Evolutionary conservation across 2,113 vertebrate genomes (phyloP), one percentile per base, ranked within the genome.

Genomic region (Lampris megalopsis): DNA sequence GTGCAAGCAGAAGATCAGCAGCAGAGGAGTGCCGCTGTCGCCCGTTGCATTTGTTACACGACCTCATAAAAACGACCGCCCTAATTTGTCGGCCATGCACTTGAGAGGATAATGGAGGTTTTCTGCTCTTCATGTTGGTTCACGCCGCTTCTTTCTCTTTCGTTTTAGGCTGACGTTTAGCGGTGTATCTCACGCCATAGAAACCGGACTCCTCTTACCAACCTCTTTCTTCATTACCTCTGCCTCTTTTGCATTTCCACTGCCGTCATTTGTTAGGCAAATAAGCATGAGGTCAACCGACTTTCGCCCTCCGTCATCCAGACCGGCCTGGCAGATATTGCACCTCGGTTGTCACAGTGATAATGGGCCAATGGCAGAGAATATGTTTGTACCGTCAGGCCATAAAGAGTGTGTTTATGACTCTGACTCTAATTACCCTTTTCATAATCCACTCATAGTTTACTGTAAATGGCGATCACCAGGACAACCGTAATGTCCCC

Each of bases 221-320:
- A 42, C 54, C 43, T 6, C 60, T 37, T 48, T 58, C 38, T 72
- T 38, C n/a, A 81, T 73, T 61, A 83, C 63, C 76, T 74, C 42
- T 66, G 50, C 40, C 80, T 85, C 3, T 54, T 92, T 93, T 93
- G 89, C 87, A 88, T 92, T 68, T 76, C 78, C 57, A 4, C 65
- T 10, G 13, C 71, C 72, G 61, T 79, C 42, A 86, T 92, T 93
- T 93, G 89, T 76, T 87, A 89, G 75, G 64, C 91, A 93, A 93
- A 93, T 92, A 78, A 10, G 77, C 68, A 70, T 79, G 68, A 63
- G 74, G 72, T 63, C 42, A 59, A 75, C 68, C 79, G 69, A 50
- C 56, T 38, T 65, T 85, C 68, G 58, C 9, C 79, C 84, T 8
- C 65, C 70, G 65, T 67, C 79, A 68, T 43, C 8, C 69, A 71